These are phyloP conservation scores for Eumeta japonica DNA, from an alignment of 1,140 invertebrate species.

Conservation along the genomic window DNA sequence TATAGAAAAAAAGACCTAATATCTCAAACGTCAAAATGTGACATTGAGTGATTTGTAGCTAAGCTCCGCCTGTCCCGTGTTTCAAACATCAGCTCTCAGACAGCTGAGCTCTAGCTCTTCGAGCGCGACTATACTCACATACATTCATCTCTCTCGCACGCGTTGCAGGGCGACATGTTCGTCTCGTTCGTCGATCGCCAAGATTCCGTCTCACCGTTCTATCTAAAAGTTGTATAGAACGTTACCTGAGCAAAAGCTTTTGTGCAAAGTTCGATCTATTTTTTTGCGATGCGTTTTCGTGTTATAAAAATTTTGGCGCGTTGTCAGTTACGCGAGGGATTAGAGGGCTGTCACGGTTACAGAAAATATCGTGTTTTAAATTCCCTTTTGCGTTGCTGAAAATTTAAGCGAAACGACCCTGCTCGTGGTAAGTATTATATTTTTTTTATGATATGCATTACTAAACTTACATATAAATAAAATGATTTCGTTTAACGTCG, in stretches of 20 bases:
- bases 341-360: conserved; percentile 17
- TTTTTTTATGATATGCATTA: conserved; percentile 10
- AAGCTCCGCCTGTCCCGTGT: conserved; percentile 59
- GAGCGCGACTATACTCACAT: conserved; percentile 39
- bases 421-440: conserved; percentile 12
- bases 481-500: too few species aligned
- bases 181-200: conserved; percentile 31
- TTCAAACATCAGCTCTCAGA: conserved; percentile 57
- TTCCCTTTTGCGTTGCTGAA: conserved; percentile 6
- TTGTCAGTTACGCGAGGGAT: conserved; percentile 30
- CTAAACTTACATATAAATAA: conserved; percentile 11
- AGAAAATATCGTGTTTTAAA: conserved; percentile 12
- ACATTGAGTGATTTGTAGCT: conserved; percentile 61
- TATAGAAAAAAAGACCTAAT: conserved; percentile 59
- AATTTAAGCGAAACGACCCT: not conserved
- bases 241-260: conserved; percentile 55
- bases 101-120: conserved; percentile 51
- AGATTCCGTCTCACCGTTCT: conserved; percentile 47
- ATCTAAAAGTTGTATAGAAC: conserved; percentile 32
- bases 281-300: conserved; percentile 44
- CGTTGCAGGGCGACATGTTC: conserved; percentile 20
- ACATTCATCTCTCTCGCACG: conserved; percentile 36
- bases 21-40: conserved; percentile 60
- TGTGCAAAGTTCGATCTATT: conserved; percentile 52
- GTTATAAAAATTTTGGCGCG: conserved; percentile 42